A percentile compares a stretch with the other conserved stretches of the same genome.
These are phyloP conservation scores for Eupithecia insigniata DNA, from an alignment of 2,888 invertebrate species.

Conservation along the genomic window DNA sequence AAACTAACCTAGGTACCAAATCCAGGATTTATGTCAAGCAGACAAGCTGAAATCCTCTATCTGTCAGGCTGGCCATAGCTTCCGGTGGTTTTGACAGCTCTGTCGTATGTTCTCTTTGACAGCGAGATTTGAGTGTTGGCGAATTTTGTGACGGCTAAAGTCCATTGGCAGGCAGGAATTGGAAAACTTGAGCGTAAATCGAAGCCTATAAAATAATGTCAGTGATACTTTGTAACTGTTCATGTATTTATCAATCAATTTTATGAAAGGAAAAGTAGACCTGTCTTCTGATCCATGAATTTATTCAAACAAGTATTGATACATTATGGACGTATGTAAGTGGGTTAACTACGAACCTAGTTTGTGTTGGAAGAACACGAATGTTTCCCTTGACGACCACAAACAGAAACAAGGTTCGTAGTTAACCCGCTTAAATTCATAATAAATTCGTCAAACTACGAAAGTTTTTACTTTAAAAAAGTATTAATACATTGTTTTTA, in stretches of 20 bases:
- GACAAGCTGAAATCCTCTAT: slow-evolving; percentile 27
- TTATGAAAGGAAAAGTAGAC: background rate
- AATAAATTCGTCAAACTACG: too few species aligned
- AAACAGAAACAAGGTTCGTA: too few species aligned
- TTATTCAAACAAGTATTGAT: background rate
- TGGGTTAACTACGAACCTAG: too few species aligned
- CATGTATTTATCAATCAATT: background rate
- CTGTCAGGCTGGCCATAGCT: slow-evolving; percentile 27
- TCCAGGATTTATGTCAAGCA: slow-evolving; percentile 31
- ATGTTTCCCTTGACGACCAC: too few species aligned
- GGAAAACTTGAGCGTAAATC: background rate
- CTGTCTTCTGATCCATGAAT: background rate
- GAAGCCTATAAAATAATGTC: background rate
- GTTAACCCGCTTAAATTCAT: too few species aligned
- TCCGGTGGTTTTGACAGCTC: slow-evolving; percentile 26
- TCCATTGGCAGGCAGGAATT: background rate
- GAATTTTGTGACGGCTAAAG: background rate
- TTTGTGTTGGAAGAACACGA: too few species aligned
- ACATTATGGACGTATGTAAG: too few species aligned
- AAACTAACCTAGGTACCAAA: slow-evolving; percentile 3
- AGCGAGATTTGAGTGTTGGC: slow-evolving; percentile 10
- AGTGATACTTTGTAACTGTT: background rate
- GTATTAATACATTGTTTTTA: too few species aligned
- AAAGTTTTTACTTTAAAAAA: too few species aligned
- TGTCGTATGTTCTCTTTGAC: slow-evolving; percentile 25